Evolutionary conservation across 2,113 vertebrate genomes (phyloP), one percentile per base, ranked within the genome.

Genomic region (Heterochromis multidens): DNA sequence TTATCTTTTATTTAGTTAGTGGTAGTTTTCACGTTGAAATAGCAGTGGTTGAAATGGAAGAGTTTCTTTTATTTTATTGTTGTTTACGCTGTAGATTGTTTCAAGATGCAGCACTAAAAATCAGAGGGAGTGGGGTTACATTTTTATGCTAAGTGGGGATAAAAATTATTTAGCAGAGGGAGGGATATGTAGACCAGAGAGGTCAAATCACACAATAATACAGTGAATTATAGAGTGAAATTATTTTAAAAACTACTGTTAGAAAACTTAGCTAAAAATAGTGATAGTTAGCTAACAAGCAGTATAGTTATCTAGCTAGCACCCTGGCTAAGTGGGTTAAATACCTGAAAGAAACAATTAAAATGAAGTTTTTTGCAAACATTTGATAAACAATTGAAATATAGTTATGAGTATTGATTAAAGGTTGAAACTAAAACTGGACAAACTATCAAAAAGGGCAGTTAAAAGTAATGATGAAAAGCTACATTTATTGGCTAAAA

Each of bases 111-210:
- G 8, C 35, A 35, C 35, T 35, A 35, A 35, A 35, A 35, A 35
- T 35, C 8, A 35, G 9, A 35, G 35, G 7, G 35, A n/a, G n/a
- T 17, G 25, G 63, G 14, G n/a, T 43, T 25, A 17, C 1, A 67
- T 67, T 67, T 67, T 67, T 67, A 67, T 67, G 37, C n/a, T 67
- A 35, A 43, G n/a, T 67, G 23, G 37, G 13, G 17, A 67, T 67
- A 17, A 67, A 67, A 43, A 0, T 43, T 3, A 67, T 67, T 43
- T 11, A 43, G 63, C 0, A 0, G 0, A 65, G 7, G 35, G 62
- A 16, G 23, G 23, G 40, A 65, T 65, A 65, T 25, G 21, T 40
- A 65, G 62, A 40, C 35, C 62, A 33, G 33, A 3, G 33, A 33
- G 33, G 33, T n/a, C 3, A 63, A 63, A 37, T 37, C 21, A 3